Evolutionary conservation across 2,113 vertebrate species (phyloP).

Genomic region (Pyxicephalus adspersus): DNA sequence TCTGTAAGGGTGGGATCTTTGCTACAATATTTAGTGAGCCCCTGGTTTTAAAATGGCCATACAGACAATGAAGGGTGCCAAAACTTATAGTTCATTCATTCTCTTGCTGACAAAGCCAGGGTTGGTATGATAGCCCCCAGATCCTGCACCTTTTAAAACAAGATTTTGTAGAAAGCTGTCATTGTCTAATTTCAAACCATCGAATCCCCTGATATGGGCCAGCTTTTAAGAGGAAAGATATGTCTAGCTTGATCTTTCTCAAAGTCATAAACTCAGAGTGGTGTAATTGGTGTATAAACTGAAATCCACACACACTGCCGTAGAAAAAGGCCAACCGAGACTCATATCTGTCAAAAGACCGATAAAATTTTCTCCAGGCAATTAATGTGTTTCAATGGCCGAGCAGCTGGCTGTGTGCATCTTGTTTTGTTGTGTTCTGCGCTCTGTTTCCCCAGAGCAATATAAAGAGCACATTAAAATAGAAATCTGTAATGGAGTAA

Average conservation of each 20-base stretch:
- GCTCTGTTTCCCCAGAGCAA: neutral
- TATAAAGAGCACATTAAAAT: conserved; percentile 1
- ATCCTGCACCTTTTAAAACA: too few species aligned
- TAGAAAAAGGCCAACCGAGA: neutral
- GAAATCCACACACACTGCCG: neutral
- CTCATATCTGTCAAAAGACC: conserved; percentile 20
- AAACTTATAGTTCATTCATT: too few species aligned
- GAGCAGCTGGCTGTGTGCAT: conserved; percentile 18
- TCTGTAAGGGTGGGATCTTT: too few species aligned
- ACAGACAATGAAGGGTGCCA: too few species aligned
- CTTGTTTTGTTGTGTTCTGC: neutral
- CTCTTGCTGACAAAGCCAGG: too few species aligned
- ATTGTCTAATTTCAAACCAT: too few species aligned
- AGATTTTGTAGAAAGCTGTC: too few species aligned
- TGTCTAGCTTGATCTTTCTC: neutral
- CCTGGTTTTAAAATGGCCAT: too few species aligned
- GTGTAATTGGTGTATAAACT: conserved; percentile 23
- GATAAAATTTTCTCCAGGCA: conserved; percentile 32
- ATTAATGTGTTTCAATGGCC: conserved; percentile 20
- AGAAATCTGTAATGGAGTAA: neutral
- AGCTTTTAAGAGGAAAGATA: neutral
- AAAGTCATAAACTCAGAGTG: neutral
- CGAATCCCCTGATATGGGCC: too few species aligned
- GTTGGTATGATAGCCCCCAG: too few species aligned
- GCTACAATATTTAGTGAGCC: too few species aligned